Percentiles rank a stretch among this genome's conserved stretches.
Evolutionary conservation across 2,797 vertebrate genomes (phyloP).

Genomic region (Okamejei kenojei): DNA sequence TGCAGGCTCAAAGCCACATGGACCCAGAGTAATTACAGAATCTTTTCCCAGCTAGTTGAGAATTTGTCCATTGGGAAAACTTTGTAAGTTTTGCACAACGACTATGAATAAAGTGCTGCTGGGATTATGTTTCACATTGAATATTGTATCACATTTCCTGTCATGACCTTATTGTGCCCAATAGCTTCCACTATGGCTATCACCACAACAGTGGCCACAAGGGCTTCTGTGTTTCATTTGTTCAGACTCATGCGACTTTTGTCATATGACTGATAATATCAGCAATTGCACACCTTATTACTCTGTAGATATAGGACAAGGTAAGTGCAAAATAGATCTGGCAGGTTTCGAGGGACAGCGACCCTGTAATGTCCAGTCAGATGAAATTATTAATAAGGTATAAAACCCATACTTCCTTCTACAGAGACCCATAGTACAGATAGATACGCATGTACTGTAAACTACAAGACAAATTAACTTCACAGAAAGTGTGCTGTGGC

Average conservation of each 20-base stretch:
- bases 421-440: constrained; percentile 37
- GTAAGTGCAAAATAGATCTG: constrained; percentile 98
- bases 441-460: constrained; percentile 34
- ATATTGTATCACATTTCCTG: constrained; percentile 74
- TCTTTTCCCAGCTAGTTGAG: constrained; percentile 67
- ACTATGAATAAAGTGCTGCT: constrained; percentile 98
- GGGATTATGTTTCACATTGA: constrained; percentile 82
- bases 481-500: constrained; percentile 37
- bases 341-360: constrained; percentile 98
- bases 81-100: constrained; percentile 86
- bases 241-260: constrained; percentile 65
- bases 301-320: constrained; percentile 81
- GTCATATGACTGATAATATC: constrained; percentile 78
- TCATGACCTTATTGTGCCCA: constrained; percentile 73
- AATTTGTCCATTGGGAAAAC: constrained; percentile 66
- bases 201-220: constrained; percentile 55
- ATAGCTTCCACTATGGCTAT: constrained; percentile 78
- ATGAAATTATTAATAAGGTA: constrained; percentile 95
- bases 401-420: constrained; percentile 75
- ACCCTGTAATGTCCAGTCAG: constrained; percentile 99
- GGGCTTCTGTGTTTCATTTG: constrained; percentile 65
- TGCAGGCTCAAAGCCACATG: constrained; percentile 64
- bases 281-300: constrained; percentile 89
- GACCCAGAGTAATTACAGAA: constrained; percentile 67
- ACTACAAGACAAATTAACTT: constrained; percentile 36